Evolutionary conservation across 2,113 vertebrate species (phyloP), one percentile per base, ranked within the genome.

Genomic region (Callaeas wilsoni): DNA sequence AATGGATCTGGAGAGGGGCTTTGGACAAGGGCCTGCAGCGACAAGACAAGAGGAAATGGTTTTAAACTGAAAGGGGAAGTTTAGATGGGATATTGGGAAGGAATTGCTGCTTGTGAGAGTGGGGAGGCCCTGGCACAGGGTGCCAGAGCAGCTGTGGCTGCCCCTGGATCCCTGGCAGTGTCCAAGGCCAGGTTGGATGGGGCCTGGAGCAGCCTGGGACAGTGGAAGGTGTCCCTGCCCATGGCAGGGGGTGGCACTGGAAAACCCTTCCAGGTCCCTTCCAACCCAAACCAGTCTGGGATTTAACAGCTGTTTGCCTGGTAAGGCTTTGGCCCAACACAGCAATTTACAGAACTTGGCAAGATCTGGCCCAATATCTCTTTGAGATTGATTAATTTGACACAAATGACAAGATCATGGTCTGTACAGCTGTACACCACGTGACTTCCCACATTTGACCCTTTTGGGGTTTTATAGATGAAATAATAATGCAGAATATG

Each of bases 121-220:
- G 49, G 18, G 1, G 0, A 84, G 41, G 18, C 10, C 35, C 55
- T 49, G 56, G 79, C 49, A 55, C 49, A 63, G 30, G n/a, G 10
- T 42, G 30, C 35, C 56, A 84, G 63, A 70, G 35, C 0, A 77
- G 49, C 35, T 77, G 47, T 14, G 70, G 30, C 55, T 84, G 79
- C 32, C 41, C 41, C 79, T 64, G 71, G 44, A 64, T 50, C 59
- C 50, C 76, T 81, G 63, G 47, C 0, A 83, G 41, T 29, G 41
- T 0, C 56, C 63, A 37, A 69, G 55, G 35, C 22, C 49, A 33
- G 63, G 17, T 0, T 63, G 29, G 39, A 47, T 0, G 0, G 39
- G 62, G 21, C 6, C 41, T 1, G 62, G 56, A 63, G 26, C 71
- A 23, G 0, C 26, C 26, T 63, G 71, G 41, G 26, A 2, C 0